A percentile compares a stretch with the other conserved stretches of the same genome.
phyloP scores from a whole-genome alignment of 2,797 vertebrate genomes.

The Rhadinocentrus ornatus region DNA sequence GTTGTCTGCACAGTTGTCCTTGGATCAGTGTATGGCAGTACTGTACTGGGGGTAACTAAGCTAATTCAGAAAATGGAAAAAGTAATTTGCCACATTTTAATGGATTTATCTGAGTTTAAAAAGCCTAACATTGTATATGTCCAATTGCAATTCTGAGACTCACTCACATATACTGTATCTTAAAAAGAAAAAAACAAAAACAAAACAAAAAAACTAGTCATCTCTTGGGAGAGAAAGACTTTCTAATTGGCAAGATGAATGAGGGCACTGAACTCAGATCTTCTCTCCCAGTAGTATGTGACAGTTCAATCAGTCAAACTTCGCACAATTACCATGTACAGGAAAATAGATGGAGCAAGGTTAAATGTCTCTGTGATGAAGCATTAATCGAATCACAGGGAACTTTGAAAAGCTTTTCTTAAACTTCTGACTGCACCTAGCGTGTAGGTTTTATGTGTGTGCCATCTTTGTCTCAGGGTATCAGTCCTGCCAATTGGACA shows the following conservation, averaged over 20 bases:
- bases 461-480: slow-evolving; percentile 25
- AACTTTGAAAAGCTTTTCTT: slow-evolving; percentile 6
- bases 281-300: slow-evolving; percentile 12
- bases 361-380: slow-evolving; percentile 18
- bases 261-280: neutral
- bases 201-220: neutral
- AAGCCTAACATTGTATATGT: neutral
- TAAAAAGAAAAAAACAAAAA: neutral
- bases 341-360: neutral
- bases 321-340: neutral
- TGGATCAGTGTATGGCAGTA: neutral
- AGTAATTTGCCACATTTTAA: neutral
- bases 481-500: slow-evolving; percentile 5
- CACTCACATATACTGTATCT: neutral
- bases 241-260: slow-evolving; percentile 8
- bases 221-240: slow-evolving; percentile 3
- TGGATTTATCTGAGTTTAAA: neutral
- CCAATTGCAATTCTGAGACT: neutral
- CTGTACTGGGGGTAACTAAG: neutral
- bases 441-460: slow-evolving; percentile 8
- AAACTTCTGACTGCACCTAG: slow-evolving; percentile 1
- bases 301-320: slow-evolving; percentile 28
- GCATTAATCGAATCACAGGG: neutral
- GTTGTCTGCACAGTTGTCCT: neutral
- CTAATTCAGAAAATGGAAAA: neutral